phyloP scores from a whole-genome alignment of 2,797 vertebrate species.

The Sitta carolinensis region DNA sequence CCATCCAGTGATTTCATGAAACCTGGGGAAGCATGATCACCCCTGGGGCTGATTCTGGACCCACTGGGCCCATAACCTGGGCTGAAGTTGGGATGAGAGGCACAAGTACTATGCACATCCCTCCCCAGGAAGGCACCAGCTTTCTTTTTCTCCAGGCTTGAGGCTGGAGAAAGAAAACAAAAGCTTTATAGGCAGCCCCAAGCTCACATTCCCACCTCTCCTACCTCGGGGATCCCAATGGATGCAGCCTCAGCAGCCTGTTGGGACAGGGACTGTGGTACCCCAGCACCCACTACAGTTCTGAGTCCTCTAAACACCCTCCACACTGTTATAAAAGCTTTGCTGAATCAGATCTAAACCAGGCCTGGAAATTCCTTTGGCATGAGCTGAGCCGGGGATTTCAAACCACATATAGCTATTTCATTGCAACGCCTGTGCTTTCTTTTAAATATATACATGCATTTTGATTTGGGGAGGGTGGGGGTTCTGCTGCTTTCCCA shows the following conservation, averaged over 20 bases:
- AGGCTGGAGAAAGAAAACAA: neutral
- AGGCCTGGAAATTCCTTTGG: constrained; percentile 60
- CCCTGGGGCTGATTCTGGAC: neutral
- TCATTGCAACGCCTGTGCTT: neutral
- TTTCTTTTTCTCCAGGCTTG: neutral
- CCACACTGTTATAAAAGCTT: neutral
- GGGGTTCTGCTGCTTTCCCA: neutral
- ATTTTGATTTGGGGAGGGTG: neutral
- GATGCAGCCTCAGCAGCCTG: neutral
- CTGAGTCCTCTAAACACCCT: accelerated
- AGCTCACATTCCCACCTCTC: neutral
- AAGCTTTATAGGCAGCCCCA: accelerated
- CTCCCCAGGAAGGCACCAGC: neutral
- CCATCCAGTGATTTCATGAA: neutral
- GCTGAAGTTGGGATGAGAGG: neutral
- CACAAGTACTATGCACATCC: accelerated
- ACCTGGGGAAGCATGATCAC: neutral
- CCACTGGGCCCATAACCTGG: accelerated
- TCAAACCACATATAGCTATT: constrained; percentile 54
- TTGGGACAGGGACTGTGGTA: neutral
- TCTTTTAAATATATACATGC: neutral
- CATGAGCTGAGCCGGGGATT: constrained; percentile 40
- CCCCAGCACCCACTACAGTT: neutral
- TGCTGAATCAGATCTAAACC: constrained; percentile 60
- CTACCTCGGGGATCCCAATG: accelerated